These are phyloP conservation scores for Drosophila micromelanica DNA, from an alignment of 1,140 invertebrate genomes.

Conservation along the genomic window DNA sequence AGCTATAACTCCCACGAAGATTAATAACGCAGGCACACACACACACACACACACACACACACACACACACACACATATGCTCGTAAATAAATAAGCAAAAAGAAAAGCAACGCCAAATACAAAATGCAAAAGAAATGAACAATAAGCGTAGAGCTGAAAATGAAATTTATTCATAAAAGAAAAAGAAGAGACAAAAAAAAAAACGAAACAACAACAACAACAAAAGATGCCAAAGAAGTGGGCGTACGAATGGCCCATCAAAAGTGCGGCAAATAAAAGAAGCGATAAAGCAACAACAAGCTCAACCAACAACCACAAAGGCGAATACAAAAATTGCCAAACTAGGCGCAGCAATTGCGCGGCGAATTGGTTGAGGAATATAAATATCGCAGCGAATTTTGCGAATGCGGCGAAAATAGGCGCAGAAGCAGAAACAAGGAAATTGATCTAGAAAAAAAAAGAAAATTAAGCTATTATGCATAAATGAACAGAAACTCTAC, in stretches of 20 bases:
- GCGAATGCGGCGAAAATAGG: neutral
- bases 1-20: conserved; percentile 83
- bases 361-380: conserved; percentile 12
- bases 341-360: conserved; percentile 36
- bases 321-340: conserved; percentile 37
- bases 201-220: neutral
- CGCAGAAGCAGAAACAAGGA: neutral
- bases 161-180: conserved; percentile 78
- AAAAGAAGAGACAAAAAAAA: conserved; percentile 27
- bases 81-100: conserved; percentile 72
- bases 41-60: conserved; percentile 34
- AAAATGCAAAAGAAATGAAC: conserved; percentile 79
- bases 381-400: neutral
- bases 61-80: conserved; percentile 28
- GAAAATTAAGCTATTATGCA: no score
- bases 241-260: conserved; percentile 66
- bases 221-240: conserved; percentile 29
- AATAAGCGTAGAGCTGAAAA: conserved; percentile 68
- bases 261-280: conserved; percentile 70
- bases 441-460: no score
- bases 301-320: conserved; percentile 14
- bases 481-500: no score
- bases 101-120: conserved; percentile 41
- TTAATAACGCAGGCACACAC: conserved; percentile 68
- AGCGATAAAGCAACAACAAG: conserved; percentile 36